Evolutionary conservation across 1,140 invertebrate genomes (phyloP).

Genomic region (Anthonomus grandis): DNA sequence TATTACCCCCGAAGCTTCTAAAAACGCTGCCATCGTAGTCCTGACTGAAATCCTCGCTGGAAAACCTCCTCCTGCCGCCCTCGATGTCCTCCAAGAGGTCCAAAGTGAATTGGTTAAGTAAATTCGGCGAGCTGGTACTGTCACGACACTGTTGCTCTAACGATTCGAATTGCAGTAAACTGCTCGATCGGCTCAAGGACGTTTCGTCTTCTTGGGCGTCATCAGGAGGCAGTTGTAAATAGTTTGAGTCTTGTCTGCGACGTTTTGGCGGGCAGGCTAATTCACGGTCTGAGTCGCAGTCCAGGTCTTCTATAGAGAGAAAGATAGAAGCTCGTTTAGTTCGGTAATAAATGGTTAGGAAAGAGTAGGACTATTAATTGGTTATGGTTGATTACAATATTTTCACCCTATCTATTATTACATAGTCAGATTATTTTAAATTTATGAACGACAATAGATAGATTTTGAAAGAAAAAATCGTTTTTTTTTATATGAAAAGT

Average conservation of each 20-base stretch:
- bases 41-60: slow-evolving; percentile 14
- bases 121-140: slow-evolving; percentile 50
- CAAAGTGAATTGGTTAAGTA: slow-evolving; percentile 54
- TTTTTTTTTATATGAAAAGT: too few relatives aligned
- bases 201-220: slow-evolving; percentile 55
- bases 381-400: too few relatives aligned
- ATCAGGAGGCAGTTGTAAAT: slow-evolving; percentile 49
- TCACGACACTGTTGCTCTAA: slow-evolving; percentile 66
- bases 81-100: slow-evolving; percentile 57
- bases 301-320: slow-evolving; percentile 49
- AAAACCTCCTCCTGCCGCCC: slow-evolving; percentile 58
- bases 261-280: slow-evolving; percentile 75
- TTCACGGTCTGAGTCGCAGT: slow-evolving; percentile 70
- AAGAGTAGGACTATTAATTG: too few relatives aligned
- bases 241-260: slow-evolving; percentile 58
- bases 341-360: too few relatives aligned
- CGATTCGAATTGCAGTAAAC: slow-evolving; percentile 76
- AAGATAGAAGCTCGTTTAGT: not conserved
- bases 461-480: too few relatives aligned
- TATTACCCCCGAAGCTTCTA: slow-evolving; percentile 37
- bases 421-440: too few relatives aligned
- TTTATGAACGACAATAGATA: too few relatives aligned
- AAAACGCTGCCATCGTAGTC: slow-evolving; percentile 39
- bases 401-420: too few relatives aligned
- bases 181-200: slow-evolving; percentile 67